Evolutionary conservation across 2,888 invertebrate species (phyloP).

Genomic region (Drosophila robusta): DNA sequence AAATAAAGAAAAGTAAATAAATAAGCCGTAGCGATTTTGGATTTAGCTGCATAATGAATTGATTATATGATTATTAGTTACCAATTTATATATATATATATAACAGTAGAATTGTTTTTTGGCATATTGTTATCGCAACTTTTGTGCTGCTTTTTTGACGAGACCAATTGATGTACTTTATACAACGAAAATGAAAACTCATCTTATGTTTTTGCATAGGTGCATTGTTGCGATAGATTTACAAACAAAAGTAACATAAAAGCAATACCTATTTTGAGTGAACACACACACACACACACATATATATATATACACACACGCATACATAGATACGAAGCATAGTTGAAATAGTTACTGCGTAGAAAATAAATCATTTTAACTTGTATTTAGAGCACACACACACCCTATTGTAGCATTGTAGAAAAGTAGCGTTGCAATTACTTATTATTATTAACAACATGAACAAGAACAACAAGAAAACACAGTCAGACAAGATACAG

Average conservation of each 20-base stretch:
- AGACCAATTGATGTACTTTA: conserved; percentile 81
- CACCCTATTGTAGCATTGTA: conserved; percentile 63
- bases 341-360: conserved; percentile 66
- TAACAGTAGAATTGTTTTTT: conserved; percentile 72
- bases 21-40: conserved; percentile 73
- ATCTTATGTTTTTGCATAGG: conserved; percentile 80
- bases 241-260: conserved; percentile 35
- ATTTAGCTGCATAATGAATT: conserved; percentile 77
- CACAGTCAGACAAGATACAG: conserved; percentile 22
- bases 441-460: conserved; percentile 56
- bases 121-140: conserved; percentile 77
- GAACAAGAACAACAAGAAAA: conserved; percentile 5
- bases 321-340: conserved; percentile 33
- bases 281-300: conserved; percentile 39
- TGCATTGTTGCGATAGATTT: conserved; percentile 72
- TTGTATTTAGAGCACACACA: conserved; percentile 71
- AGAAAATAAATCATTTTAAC: conserved; percentile 72
- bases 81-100: conserved; percentile 56
- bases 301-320: conserved; percentile 32
- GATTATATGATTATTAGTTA: conserved; percentile 73
- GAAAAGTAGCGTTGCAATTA: conserved; percentile 69
- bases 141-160: conserved; percentile 80
- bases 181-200: conserved; percentile 70
- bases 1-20: conserved; percentile 21
- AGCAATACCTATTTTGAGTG: conserved; percentile 65